Evolutionary conservation across 2,888 invertebrate genomes (phyloP), one percentile per base, ranked within the genome.

Genomic region (Melieria omissa): DNA sequence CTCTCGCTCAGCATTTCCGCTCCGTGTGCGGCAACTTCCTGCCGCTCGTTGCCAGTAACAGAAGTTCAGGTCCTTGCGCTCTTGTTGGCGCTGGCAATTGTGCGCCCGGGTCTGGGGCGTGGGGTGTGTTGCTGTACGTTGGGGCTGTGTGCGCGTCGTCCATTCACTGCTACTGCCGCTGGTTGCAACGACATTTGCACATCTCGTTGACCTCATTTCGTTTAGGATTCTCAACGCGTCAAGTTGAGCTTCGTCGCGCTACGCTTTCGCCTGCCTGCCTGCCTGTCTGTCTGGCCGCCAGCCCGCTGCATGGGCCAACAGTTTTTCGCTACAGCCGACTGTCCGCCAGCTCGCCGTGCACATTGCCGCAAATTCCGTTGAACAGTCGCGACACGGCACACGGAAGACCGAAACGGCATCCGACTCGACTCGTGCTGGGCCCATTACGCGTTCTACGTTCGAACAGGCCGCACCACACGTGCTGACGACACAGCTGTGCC

Each of bases 141-240:
- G 14, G 16, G 12, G 44, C 44, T 61, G 29, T 42, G 49, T 70
- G 57, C 41, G 29, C 47, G 54, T 12, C 45, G 62, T 71, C 55
- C 63, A 42, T 66, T 71, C 10, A 46, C 29, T 62, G 63, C 52
- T 46, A 55, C 49, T 42, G 60, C 14, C 55, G 12, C 7, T 5
- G 60, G 73, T 71, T 73, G 65, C 66, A 72, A 74, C 70, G 72
- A 73, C 73, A 71, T 73, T 75, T 69, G 73, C 74, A 74, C 76
- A 77, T 79, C 79, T 78, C 74, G 79, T 84, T 84, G 84, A 84
- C 84, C 84, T 85, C 85, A 84, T 84, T 84, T 84, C 83, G 81
- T 82, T 78, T 82, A 82, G 82, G 83, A 82, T 80, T 80, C 79
- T 81, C 84, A 79, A 80, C 78, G 84, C 82, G 81, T 79, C 80